These are phyloP conservation scores for Formica aserva DNA, from an alignment of 2,888 invertebrate genomes.

Conservation along the genomic window DNA sequence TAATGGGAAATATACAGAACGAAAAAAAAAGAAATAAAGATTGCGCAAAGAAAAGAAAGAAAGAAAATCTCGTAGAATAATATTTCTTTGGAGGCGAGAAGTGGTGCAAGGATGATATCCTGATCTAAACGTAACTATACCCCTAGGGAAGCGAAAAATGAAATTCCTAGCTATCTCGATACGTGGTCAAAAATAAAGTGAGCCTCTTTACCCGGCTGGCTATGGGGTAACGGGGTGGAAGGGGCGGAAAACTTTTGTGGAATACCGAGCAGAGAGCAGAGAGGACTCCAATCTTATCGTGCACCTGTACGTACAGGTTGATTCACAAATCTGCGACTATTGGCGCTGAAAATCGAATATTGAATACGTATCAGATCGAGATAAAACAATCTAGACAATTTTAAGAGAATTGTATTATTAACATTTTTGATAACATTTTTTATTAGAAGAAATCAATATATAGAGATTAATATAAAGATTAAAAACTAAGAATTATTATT, in stretches of 20 bases:
- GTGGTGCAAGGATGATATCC: slow-evolving; percentile 62
- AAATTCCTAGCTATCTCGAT: slow-evolving; percentile 76
- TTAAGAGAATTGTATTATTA: background rate
- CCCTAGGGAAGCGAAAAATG: slow-evolving; percentile 72
- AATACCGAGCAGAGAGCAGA: slow-evolving; percentile 68
- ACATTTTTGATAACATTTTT: background rate
- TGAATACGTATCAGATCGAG: background rate
- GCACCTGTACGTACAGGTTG: slow-evolving; percentile 51
- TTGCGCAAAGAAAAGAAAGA: background rate
- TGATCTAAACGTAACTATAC: slow-evolving; percentile 75
- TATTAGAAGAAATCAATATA: background rate
- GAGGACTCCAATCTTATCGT: slow-evolving; percentile 8
- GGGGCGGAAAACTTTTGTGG: slow-evolving; percentile 66
- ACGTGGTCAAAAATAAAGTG: slow-evolving; percentile 77
- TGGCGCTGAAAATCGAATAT: slow-evolving; percentile 7
- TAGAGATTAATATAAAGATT: background rate
- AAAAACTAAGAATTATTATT: background rate
- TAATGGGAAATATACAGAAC: slow-evolving; percentile 36
- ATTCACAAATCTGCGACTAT: slow-evolving; percentile 45
- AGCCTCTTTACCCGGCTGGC: slow-evolving; percentile 69
- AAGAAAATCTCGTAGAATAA: slow-evolving; percentile 69
- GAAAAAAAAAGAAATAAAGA: background rate
- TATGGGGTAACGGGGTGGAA: slow-evolving; percentile 69
- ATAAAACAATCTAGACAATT: background rate
- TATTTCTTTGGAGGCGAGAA: slow-evolving; percentile 63